Percentiles rank a stretch among this genome's conserved stretches.
These are phyloP conservation scores for Margarornis squamiger DNA, from an alignment of 2,797 vertebrate genomes.

Conservation along the genomic window DNA sequence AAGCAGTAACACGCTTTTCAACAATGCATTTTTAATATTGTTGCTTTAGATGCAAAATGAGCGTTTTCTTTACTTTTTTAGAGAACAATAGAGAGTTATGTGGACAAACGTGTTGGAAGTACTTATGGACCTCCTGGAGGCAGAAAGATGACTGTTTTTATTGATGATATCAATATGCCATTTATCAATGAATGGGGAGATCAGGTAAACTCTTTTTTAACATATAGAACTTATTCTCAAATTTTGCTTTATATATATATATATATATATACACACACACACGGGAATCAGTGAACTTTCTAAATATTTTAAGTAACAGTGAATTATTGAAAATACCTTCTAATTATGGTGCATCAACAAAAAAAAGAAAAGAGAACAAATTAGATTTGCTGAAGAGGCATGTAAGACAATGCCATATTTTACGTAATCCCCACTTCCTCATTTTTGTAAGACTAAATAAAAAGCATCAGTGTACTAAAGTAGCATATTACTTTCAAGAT, in stretches of 20 bases:
- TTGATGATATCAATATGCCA: conserved; percentile 83
- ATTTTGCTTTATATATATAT: not conserved
- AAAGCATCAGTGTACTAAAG: not conserved
- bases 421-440: not conserved
- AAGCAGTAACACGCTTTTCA: not conserved
- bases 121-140: conserved; percentile 80
- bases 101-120: conserved; percentile 78
- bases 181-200: conserved; percentile 83
- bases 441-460: not conserved
- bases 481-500: not conserved
- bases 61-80: conserved; percentile 26
- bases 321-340: not conserved
- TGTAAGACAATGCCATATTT: not conserved
- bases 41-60: not conserved
- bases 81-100: conserved; percentile 80
- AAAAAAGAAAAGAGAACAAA: not conserved
- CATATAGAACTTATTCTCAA: not conserved
- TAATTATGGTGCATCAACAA: not conserved
- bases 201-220: conserved; percentile 68
- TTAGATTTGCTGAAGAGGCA: not conserved
- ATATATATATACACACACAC: too few species aligned
- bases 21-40: not conserved
- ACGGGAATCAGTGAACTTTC: not conserved
- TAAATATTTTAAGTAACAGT: not conserved
- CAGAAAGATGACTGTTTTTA: conserved; percentile 80